A percentile compares a stretch with the other conserved stretches of the same genome.
phyloP scores from a whole-genome alignment of 2,888 invertebrate genomes.

The Amiota minor region DNA sequence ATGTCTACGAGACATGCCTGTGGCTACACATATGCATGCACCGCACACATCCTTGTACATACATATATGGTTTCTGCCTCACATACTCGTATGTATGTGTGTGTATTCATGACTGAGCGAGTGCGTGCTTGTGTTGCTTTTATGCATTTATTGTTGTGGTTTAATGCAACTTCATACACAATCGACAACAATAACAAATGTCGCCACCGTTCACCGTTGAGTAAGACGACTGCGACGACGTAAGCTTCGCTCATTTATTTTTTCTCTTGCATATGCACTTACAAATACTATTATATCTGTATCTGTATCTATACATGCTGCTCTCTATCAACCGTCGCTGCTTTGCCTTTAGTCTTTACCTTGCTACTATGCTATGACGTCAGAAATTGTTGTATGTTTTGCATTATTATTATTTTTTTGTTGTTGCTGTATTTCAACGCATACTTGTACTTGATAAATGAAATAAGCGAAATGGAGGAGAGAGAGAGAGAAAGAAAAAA shows the following conservation, averaged over 20 bases:
- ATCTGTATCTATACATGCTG: not conserved
- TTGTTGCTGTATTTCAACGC: too few species aligned
- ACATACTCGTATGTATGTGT: too few species aligned
- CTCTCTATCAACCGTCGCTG: too few species aligned
- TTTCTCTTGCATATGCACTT: not conserved
- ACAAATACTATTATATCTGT: too few species aligned
- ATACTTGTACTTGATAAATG: conserved; percentile 17
- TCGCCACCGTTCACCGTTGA: not conserved
- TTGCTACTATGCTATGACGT: too few species aligned
- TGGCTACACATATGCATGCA: conserved; percentile 44
- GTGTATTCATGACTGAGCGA: too few species aligned
- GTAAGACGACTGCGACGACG: too few species aligned
- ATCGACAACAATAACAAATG: too few species aligned
- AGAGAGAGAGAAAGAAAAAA: not conserved
- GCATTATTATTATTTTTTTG: too few species aligned
- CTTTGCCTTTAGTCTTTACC: too few species aligned
- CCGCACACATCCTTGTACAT: not conserved
- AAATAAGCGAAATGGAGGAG: conserved; percentile 8
- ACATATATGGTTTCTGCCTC: too few species aligned
- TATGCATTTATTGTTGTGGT: conserved; percentile 24
- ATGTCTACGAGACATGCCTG: conserved; percentile 15
- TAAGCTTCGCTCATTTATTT: not conserved
- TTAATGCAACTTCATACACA: conserved; percentile 15
- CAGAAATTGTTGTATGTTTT: too few species aligned
- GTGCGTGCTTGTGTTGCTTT: conserved; percentile 9